These are phyloP conservation scores for Hydrocynus forskahlii DNA, from an alignment of 2,797 vertebrate species.

Conservation along the genomic window DNA sequence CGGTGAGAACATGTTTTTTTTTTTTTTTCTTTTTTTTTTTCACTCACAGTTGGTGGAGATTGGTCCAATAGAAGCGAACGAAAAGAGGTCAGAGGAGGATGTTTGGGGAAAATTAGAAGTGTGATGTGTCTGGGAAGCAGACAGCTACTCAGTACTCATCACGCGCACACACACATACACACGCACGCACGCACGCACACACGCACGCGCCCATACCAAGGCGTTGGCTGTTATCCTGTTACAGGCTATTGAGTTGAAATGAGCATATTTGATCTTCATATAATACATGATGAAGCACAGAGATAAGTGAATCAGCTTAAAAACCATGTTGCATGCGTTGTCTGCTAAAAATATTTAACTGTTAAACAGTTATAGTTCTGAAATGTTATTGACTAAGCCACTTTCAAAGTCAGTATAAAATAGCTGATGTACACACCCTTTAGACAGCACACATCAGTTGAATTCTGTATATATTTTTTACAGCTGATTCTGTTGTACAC, in stretches of 20 bases:
- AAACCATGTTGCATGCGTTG: background rate
- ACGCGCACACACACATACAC: background rate
- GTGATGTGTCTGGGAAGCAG: slow-evolving; percentile 59
- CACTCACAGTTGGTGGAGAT: slow-evolving; percentile 55
- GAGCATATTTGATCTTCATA: background rate
- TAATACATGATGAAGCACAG: background rate
- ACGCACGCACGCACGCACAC: background rate
- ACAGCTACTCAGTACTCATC: slow-evolving; percentile 56
- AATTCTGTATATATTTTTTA: no score
- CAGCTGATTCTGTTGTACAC: no score
- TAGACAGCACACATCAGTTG: no score
- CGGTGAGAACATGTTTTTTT: slow-evolving; percentile 73
- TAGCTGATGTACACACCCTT: no score
- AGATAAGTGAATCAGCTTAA: background rate
- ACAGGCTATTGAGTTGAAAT: slow-evolving; percentile 24
- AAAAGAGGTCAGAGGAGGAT: slow-evolving; percentile 81
- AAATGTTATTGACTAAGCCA: no score
- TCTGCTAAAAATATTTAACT: no score
- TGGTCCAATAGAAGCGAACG: slow-evolving; percentile 72
- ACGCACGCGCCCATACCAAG: background rate
- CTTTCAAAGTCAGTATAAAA: no score
- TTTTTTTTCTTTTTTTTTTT: slow-evolving; percentile 42
- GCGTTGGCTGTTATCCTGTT: slow-evolving; percentile 15
- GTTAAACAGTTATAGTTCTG: no score
- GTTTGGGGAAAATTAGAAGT: slow-evolving; percentile 74